Evolutionary conservation across 2,888 invertebrate genomes (phyloP).

Genomic region (Eupithecia centaureata): DNA sequence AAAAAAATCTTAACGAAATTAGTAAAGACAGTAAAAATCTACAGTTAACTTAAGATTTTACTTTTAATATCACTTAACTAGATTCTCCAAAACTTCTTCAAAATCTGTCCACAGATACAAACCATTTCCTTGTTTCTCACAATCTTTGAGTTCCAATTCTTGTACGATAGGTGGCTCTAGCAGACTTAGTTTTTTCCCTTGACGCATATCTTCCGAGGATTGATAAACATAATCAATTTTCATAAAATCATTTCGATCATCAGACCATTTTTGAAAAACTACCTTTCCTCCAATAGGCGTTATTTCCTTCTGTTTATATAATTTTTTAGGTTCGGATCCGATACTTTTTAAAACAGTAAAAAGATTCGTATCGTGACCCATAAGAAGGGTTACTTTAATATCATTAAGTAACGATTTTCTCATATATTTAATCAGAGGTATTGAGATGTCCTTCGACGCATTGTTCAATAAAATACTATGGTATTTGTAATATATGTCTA

Average conservation of each 20-base stretch:
- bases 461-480: constrained; percentile 71
- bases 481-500: constrained; percentile 59
- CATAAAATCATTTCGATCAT: constrained; percentile 52
- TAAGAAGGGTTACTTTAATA: constrained; percentile 60
- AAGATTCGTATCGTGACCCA: constrained; percentile 76
- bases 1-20: no score
- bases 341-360: constrained; percentile 65
- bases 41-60: no score
- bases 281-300: constrained; percentile 71
- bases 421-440: constrained; percentile 63
- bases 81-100: constrained; percentile 24
- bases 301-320: constrained; percentile 61
- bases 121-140: constrained; percentile 57
- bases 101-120: constrained; percentile 64
- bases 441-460: constrained; percentile 63
- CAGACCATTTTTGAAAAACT: constrained; percentile 71
- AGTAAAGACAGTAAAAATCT: no score
- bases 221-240: constrained; percentile 72
- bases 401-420: constrained; percentile 51
- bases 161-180: constrained; percentile 61
- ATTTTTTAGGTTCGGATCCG: constrained; percentile 56
- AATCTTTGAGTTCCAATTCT: constrained; percentile 59
- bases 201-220: constrained; percentile 61
- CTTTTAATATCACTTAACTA: constrained; percentile 14
- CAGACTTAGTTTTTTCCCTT: constrained; percentile 53